Conservation (phyloP, 2,888 invertebrate genomes). For the Drosophila vallismaia region DNA sequence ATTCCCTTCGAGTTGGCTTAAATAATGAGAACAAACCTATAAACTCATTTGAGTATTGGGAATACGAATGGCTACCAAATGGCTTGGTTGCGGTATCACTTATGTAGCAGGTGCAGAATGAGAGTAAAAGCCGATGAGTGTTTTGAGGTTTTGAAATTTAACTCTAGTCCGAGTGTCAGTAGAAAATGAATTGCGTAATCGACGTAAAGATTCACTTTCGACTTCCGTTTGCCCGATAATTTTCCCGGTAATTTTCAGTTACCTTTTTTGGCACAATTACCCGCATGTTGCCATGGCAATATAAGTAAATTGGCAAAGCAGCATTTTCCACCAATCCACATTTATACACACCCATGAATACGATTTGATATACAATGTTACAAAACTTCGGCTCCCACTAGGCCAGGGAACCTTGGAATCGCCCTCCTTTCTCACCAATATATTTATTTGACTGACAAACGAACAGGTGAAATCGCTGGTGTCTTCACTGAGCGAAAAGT, state of each 20-base stretch:
- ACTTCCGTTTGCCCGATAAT: slow-evolving; percentile 5
- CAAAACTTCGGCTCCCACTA: slow-evolving; percentile 48
- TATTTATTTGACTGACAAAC: slow-evolving; percentile 32
- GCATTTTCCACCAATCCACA: slow-evolving; percentile 50
- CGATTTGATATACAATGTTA: slow-evolving; percentile 37
- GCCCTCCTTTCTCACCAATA: slow-evolving; percentile 41
- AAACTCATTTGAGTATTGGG: slow-evolving; percentile 69
- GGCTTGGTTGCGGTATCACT: slow-evolving; percentile 26
- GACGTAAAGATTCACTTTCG: neutral
- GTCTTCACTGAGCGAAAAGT: slow-evolving; percentile 56
- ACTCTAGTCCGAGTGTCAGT: neutral
- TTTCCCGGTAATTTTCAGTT: slow-evolving; percentile 25
- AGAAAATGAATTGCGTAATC: neutral
- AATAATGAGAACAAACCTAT: slow-evolving; percentile 60
- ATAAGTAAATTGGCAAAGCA: slow-evolving; percentile 56
- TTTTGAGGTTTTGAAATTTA: neutral
- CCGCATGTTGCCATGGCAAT: slow-evolving; percentile 51
- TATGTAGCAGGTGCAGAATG: slow-evolving; percentile 24
- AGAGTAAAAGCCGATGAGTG: no score
- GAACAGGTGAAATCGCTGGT: slow-evolving; percentile 31
- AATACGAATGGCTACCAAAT: slow-evolving; percentile 47
- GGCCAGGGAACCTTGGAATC: slow-evolving; percentile 55
- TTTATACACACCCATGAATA: slow-evolving; percentile 17
- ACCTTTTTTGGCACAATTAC: slow-evolving; percentile 1
- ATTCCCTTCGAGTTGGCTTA: slow-evolving; percentile 23